These are phyloP conservation scores for Diaprepes abbreviatus DNA, from an alignment of 2,888 invertebrate genomes.

Conservation along the genomic window DNA sequence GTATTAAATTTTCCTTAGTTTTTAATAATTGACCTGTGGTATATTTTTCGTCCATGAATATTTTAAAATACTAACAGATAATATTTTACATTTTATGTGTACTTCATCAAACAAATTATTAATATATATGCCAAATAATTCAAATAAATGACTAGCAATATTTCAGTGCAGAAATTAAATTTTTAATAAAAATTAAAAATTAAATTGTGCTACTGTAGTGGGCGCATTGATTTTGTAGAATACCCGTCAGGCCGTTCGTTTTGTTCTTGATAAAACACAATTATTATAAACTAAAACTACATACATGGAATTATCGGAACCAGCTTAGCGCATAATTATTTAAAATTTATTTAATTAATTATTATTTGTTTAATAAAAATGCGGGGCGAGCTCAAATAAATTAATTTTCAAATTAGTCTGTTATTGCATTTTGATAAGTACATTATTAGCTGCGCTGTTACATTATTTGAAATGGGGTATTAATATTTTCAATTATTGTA, in stretches of 20 bases:
- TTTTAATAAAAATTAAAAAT: slow-evolving; percentile 19
- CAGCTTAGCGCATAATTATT: background rate
- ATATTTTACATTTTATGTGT: background rate
- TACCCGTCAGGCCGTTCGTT: background rate
- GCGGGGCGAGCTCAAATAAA: background rate
- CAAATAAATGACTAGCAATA: slow-evolving; percentile 11
- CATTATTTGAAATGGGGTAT: slow-evolving; percentile 10
- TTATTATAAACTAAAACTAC: slow-evolving; percentile 10
- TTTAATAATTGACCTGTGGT: no score
- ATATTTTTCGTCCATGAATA: no score
- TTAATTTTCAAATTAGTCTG: slow-evolving; percentile 4
- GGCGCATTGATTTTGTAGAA: slow-evolving; percentile 1
- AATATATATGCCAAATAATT: background rate
- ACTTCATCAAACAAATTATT: slow-evolving; percentile 2
- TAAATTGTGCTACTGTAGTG: background rate
- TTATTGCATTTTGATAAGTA: slow-evolving; percentile 13
- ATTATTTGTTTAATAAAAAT: background rate
- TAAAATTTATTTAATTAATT: background rate
- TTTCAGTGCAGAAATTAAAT: slow-evolving; percentile 14
- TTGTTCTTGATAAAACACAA: slow-evolving; percentile 13
- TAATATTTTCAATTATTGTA: background rate
- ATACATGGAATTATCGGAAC: slow-evolving; percentile 1
- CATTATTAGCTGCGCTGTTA: background rate
- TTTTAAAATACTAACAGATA: background rate
- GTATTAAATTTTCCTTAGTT: no score